Base-by-base conservation (phyloP, 2,113 vertebrate genomes). In the Oncorhynchus clarkii region DNA sequence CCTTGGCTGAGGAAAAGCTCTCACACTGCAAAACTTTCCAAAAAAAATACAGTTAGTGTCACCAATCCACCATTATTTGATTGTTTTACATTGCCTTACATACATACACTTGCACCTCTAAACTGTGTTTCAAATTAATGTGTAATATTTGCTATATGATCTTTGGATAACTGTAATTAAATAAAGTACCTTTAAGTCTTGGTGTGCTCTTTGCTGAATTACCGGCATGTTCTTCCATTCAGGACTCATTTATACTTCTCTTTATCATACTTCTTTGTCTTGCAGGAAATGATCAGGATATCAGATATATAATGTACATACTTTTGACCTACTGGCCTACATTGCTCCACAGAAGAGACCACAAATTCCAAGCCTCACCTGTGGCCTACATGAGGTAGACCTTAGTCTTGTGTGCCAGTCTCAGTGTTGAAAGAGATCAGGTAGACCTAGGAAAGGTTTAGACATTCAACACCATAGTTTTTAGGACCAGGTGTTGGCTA, bases 311-410 rank as follows among this genome's bases (percentile, higher is more conserved):
- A 39, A 29, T 39, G 12, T 31, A 34, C 18, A 39, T 34, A n/a
- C 67, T 18, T 67, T 16, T 31, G 67, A 68, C 67, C 67, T 39
- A 68, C n/a, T 68, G 31, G 67, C 67, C 67, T 68, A 68, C 31
- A 68, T 39, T 67, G 26, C 65, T 67, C 24, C 65, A 31, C 27
- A 9, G 13, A 57, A 57, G 3, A 68, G 67, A 18, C 18, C 18
- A 8, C 1, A 5, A 67, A 31, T 67, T 5, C 29, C 39, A 31
- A n/a, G 7, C 67, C 31, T 68, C 67, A 68, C 67, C 67, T 68
- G 67, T 68, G 67, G 20, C 67, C 67, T 68, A 68, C 18, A 68
- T 68, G 9, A 62, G n/a, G 59, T 57, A 57, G 54, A 57, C 54
- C 54, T 20, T 57, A 11, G 39, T 45, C 39, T 3, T 12, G 39